Evolutionary conservation across 2,888 invertebrate species (phyloP).

Genomic region (Cactoblastis cactorum): DNA sequence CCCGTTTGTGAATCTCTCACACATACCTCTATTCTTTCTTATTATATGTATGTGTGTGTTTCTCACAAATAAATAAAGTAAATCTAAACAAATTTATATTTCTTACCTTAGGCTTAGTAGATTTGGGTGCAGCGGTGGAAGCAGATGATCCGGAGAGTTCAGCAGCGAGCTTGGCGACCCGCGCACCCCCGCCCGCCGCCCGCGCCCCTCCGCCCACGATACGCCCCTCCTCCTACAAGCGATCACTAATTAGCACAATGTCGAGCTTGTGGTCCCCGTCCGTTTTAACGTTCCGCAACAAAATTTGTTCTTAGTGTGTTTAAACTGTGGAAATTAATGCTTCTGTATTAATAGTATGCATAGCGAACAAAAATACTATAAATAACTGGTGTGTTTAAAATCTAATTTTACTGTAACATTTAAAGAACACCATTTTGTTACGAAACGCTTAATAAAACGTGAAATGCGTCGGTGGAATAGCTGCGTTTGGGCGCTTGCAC

Average conservation of each 20-base stretch:
- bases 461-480: constrained; percentile 2
- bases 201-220: constrained; percentile 55
- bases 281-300: not conserved
- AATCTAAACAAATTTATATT: not conserved
- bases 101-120: constrained; percentile 82
- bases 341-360: too few species aligned
- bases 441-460: not conserved
- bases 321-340: too few species aligned
- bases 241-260: constrained; percentile 7
- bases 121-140: constrained; percentile 77
- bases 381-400: too few species aligned
- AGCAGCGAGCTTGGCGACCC: constrained; percentile 81
- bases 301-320: not conserved
- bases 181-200: constrained; percentile 48
- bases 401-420: too few species aligned
- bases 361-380: too few species aligned
- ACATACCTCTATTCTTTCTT: too few species aligned
- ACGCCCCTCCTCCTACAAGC: constrained; percentile 58
- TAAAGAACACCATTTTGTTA: not conserved
- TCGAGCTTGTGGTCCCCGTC: not conserved
- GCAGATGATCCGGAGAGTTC: constrained; percentile 84
- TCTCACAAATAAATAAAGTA: too few species aligned
- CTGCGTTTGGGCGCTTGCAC: constrained; percentile 5
- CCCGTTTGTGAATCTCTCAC: too few species aligned
- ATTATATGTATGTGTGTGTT: too few species aligned